Base-by-base conservation (phyloP, 2,797 vertebrate species). In the Limosa lapponica region DNA sequence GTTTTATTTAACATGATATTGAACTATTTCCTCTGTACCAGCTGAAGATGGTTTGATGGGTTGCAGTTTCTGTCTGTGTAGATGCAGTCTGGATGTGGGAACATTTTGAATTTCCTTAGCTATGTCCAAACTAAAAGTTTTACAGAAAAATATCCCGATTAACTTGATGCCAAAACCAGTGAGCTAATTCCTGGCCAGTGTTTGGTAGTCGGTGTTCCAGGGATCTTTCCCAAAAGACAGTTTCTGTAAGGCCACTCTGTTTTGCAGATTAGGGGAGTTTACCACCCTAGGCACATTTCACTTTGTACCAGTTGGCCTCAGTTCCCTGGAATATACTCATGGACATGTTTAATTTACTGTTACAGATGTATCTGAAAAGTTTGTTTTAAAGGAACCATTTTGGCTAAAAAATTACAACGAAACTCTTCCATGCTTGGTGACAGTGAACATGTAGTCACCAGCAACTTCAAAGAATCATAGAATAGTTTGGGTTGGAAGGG, bases 131-230 rank as follows among this genome's bases (percentile, higher is more conserved):
- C n/a, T 71, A 41, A 79, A 95, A 91, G 74, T 91, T 89, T 66
- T 64, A 77, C 51, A 71, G 78, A 87, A 91, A 96, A 95, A 85
- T 93, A 28, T 87, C 62, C 73, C 72, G 81, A 90, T 96, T 79
- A 92, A 89, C 55, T 92, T 82, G 28, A 73, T 87, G 84, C 93
- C 91, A 97, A 89, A 96, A 95, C 43, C 59, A 91, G 84, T 96
- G 95, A 97, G 91, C 79, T 97, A 96, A 95, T 97, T 95, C 81
- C 94, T 96, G 94, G 95, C 96, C 28, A 24, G 23, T 34, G 41
- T 89, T 89, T 48, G 48, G 71, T 91, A 87, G 71, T 87, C 18
- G 2, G 64, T 80, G 87, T 96, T 97, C 95, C 91, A 97, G 65
- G 44, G 84, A 62, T 80, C 55, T 37, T 93, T 96, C 89, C 87